Evolutionary conservation across 2,113 vertebrate species (phyloP).

Genomic region (Ictalurus furcatus): DNA sequence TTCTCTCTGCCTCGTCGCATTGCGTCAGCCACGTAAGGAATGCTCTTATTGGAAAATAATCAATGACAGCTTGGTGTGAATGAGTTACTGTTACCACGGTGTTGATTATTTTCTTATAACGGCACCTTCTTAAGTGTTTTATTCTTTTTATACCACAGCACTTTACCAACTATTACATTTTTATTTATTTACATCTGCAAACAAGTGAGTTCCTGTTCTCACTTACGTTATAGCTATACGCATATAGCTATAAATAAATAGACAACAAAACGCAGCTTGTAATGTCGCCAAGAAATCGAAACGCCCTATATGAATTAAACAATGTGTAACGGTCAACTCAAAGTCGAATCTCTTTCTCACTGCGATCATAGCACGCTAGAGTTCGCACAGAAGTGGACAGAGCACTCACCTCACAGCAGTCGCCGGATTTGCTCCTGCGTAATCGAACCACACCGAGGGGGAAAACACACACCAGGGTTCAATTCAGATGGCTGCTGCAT

Average conservation of each 20-base stretch:
- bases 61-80: background rate
- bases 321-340: background rate
- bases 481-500: background rate
- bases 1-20: too few species aligned
- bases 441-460: background rate
- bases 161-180: background rate
- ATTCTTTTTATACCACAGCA: background rate
- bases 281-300: background rate
- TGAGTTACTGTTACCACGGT: background rate
- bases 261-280: too few species aligned
- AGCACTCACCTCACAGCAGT: background rate
- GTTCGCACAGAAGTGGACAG: background rate
- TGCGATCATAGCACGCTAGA: background rate
- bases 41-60: background rate
- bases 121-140: background rate
- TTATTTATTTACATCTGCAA: background rate
- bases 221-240: background rate
- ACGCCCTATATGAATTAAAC: background rate
- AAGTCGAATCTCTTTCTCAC: background rate
- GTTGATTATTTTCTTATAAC: background rate
- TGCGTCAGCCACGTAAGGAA: background rate
- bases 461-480: background rate
- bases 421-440: background rate
- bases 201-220: background rate
- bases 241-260: background rate